phyloP scores from a whole-genome alignment of 1,140 invertebrate species.

The Drosophila rhopaloa region DNA sequence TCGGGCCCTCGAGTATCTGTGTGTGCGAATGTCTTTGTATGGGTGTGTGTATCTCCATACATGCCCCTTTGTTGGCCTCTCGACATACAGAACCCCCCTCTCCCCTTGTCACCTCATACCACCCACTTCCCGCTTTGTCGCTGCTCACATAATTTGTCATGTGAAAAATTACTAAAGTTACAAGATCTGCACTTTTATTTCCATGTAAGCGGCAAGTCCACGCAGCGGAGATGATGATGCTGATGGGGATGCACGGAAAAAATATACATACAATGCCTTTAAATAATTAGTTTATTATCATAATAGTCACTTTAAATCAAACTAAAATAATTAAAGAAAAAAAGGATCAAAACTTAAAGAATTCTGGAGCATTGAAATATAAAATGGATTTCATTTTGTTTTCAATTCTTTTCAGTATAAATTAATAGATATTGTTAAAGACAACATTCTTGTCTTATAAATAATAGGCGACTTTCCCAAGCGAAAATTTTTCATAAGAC shows the following conservation, averaged over 20 bases:
- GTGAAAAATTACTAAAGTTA: constrained; percentile 84
- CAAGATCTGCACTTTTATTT: constrained; percentile 83
- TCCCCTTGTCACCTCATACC: neutral
- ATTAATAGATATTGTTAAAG: too few relatives aligned
- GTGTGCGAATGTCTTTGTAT: constrained; percentile 9
- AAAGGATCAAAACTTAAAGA: too few relatives aligned
- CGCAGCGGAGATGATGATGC: constrained; percentile 56
- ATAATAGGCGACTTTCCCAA: too few relatives aligned
- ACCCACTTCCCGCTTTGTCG: constrained; percentile 44
- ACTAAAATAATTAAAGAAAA: too few relatives aligned
- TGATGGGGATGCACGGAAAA: constrained; percentile 9
- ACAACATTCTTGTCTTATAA: too few relatives aligned
- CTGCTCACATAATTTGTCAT: constrained; percentile 84
- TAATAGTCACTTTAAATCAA: too few relatives aligned
- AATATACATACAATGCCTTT: neutral
- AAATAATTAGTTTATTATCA: too few relatives aligned
- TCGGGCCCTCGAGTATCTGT: constrained; percentile 21
- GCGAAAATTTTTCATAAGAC: too few relatives aligned
- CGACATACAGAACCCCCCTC: constrained; percentile 15
- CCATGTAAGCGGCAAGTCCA: constrained; percentile 77
- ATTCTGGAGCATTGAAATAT: too few relatives aligned
- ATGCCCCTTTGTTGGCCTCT: constrained; percentile 64
- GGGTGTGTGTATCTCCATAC: constrained; percentile 19
- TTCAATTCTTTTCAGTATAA: too few relatives aligned
- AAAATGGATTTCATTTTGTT: too few relatives aligned